phyloP scores from a whole-genome alignment of 1,140 invertebrate genomes.

The Cydia strobilella region DNA sequence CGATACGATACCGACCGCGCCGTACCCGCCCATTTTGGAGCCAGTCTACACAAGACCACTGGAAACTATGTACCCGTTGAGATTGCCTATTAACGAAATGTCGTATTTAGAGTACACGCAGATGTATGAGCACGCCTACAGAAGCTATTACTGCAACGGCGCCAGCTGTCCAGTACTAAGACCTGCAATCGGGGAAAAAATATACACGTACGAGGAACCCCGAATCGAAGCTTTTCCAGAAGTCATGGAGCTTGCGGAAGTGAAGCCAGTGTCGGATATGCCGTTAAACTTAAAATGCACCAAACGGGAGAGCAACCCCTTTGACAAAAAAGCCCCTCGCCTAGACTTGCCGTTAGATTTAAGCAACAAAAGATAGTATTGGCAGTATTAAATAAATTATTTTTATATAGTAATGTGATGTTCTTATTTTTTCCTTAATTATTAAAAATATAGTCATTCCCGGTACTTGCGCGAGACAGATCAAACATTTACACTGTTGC shows the following conservation, averaged over 20 bases:
- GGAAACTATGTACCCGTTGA: conserved; percentile 55
- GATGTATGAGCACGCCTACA: conserved; percentile 70
- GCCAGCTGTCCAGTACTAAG: conserved; percentile 55
- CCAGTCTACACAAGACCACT: conserved; percentile 54
- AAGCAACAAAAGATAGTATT: conserved; percentile 72
- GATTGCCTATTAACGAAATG: conserved; percentile 66
- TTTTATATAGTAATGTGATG: conserved; percentile 25
- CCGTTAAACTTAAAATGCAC: conserved; percentile 70
- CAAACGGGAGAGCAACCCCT: conserved; percentile 61
- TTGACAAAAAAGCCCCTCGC: conserved; percentile 64
- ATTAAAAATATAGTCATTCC: background rate
- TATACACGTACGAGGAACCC: conserved; percentile 51
- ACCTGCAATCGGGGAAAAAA: conserved; percentile 56
- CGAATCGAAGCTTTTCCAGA: conserved; percentile 45
- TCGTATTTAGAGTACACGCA: conserved; percentile 68
- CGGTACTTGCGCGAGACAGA: conserved; percentile 12
- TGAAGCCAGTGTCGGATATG: conserved; percentile 51
- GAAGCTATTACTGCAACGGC: conserved; percentile 59
- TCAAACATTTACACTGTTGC: conserved; percentile 46
- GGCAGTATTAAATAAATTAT: conserved; percentile 49
- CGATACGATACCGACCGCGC: conserved; percentile 32
- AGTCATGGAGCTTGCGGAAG: conserved; percentile 36
- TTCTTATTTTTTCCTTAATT: background rate
- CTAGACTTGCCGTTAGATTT: conserved; percentile 76
- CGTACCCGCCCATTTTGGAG: conserved; percentile 46